These are phyloP conservation scores for Galleria mellonella DNA, from an alignment of 1,140 invertebrate genomes.

Conservation along the genomic window DNA sequence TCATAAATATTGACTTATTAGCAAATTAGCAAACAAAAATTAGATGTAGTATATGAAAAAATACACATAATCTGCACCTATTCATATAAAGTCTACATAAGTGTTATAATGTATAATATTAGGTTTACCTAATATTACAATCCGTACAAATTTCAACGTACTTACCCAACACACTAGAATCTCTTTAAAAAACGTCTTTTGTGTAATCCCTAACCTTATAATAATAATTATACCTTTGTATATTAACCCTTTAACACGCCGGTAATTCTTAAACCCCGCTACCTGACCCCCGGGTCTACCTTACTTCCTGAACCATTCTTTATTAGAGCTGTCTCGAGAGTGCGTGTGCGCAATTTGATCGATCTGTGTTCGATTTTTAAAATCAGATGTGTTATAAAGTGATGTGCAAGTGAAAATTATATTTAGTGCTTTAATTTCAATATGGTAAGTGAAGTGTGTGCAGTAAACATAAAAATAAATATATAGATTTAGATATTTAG, in stretches of 20 bases:
- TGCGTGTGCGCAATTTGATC: slow-evolving; percentile 57
- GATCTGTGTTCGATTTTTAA: slow-evolving; percentile 24
- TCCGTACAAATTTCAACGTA: too few species aligned
- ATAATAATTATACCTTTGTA: slow-evolving; percentile 65
- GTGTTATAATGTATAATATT: too few species aligned
- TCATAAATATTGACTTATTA: too few species aligned
- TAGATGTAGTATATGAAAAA: too few species aligned
- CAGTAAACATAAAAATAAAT: not conserved
- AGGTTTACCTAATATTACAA: too few species aligned
- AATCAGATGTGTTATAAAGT: not conserved
- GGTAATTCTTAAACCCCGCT: slow-evolving; percentile 58
- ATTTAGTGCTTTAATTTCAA: not conserved
- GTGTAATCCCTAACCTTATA: slow-evolving; percentile 42
- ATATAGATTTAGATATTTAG: too few species aligned
- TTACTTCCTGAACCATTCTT: slow-evolving; percentile 62
- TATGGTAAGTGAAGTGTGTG: not conserved
- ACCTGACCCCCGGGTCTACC: slow-evolving; percentile 55
- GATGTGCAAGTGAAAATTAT: not conserved
- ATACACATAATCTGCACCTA: too few species aligned
- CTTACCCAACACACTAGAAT: slow-evolving; percentile 18
- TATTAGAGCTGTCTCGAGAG: slow-evolving; percentile 41
- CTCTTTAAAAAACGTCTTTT: not conserved
- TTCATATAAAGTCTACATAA: too few species aligned
- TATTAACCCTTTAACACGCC: slow-evolving; percentile 62
- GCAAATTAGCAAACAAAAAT: too few species aligned